Percentiles rank a stretch among this genome's conserved stretches.
These are phyloP conservation scores for Albula glossodonta DNA, from an alignment of 2,113 vertebrate species.

Conservation along the genomic window DNA sequence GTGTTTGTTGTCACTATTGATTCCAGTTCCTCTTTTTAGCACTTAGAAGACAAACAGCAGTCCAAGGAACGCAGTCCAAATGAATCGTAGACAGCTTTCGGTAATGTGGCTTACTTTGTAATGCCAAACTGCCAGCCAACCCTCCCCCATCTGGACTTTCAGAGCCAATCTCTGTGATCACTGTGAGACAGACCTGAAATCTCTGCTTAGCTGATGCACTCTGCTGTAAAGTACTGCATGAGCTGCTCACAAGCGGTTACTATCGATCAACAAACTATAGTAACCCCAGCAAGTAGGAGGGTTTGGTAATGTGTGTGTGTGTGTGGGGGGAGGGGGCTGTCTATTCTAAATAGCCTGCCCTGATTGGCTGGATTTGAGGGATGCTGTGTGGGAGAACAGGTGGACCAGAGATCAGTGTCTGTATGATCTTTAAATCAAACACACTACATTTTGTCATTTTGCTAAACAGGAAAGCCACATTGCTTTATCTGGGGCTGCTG, in stretches of 20 bases:
- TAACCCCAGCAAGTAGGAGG: background rate
- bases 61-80: background rate
- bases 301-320: no score
- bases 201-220: background rate
- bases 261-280: constrained; percentile 7
- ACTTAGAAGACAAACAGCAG: background rate
- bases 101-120: no score
- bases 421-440: background rate
- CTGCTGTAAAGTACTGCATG: background rate
- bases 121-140: no score
- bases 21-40: background rate
- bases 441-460: background rate
- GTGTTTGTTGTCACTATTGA: no score
- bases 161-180: background rate
- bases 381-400: background rate
- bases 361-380: background rate
- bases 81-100: background rate
- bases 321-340: background rate
- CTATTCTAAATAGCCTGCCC: background rate
- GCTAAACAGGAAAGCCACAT: background rate
- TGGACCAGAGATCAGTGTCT: background rate
- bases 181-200: background rate
- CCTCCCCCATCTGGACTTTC: no score
- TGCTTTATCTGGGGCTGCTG: background rate
- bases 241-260: background rate